Evolutionary conservation across 2,888 invertebrate genomes (phyloP).

Genomic region (Plebejus melissa): DNA sequence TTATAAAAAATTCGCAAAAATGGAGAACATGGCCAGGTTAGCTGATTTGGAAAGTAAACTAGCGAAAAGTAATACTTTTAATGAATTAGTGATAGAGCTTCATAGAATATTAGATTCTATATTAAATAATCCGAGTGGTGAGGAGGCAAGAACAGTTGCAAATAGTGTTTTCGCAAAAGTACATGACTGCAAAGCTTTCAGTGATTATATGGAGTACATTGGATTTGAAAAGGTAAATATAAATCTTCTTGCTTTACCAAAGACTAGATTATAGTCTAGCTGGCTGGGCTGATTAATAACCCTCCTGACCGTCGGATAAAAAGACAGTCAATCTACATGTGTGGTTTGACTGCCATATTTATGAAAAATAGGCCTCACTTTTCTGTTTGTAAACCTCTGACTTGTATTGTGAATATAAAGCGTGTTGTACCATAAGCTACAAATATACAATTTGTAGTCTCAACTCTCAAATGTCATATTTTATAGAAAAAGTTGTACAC

Average conservation of each 20-base stretch:
- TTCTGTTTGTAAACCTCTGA: too few relatives aligned
- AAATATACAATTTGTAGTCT: background rate
- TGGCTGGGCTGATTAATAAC: background rate
- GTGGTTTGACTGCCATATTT: too few relatives aligned
- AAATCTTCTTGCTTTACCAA: background rate
- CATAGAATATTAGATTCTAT: slow-evolving; percentile 53
- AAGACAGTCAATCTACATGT: background rate
- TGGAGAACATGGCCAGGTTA: slow-evolving; percentile 71
- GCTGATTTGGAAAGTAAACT: slow-evolving; percentile 65
- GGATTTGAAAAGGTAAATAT: slow-evolving; percentile 59
- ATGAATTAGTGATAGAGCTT: slow-evolving; percentile 57
- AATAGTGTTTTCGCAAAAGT: slow-evolving; percentile 50
- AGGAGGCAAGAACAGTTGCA: slow-evolving; percentile 51
- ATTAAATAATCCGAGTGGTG: slow-evolving; percentile 64
- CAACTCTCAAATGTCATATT: background rate
- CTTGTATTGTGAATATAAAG: too few relatives aligned
- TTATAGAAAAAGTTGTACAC: too few relatives aligned
- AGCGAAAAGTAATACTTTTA: slow-evolving; percentile 51
- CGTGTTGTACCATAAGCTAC: background rate
- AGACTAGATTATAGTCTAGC: background rate
- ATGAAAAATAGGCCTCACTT: too few relatives aligned
- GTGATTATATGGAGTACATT: slow-evolving; percentile 62
- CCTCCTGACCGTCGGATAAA: background rate
- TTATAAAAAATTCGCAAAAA: slow-evolving; percentile 39
- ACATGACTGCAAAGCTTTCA: slow-evolving; percentile 48